Percentiles rank a stretch among this genome's conserved stretches.
Conservation (phyloP, 2,113 vertebrate species). For the Sorex fumeus region DNA sequence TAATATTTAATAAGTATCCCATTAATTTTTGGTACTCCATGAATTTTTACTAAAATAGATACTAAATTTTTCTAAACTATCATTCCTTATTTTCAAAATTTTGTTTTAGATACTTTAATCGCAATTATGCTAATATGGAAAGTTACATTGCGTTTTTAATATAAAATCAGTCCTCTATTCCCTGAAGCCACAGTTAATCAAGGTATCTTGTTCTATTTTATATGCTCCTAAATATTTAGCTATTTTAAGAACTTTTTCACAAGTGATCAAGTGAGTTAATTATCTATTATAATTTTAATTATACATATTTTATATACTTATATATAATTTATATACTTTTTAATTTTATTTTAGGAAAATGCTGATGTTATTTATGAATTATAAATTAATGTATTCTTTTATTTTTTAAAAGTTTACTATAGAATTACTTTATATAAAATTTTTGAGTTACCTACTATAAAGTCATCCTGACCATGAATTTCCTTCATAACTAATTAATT, state of each 20-base stretch:
- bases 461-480: no score
- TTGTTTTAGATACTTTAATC: background rate
- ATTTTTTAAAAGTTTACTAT: background rate
- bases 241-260: background rate
- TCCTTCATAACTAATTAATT: no score
- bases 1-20: background rate
- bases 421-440: background rate
- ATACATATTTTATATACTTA: no score
- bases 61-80: background rate
- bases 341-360: background rate
- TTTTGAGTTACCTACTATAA: no score
- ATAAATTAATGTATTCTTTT: no score
- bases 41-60: background rate
- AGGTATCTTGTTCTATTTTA: background rate
- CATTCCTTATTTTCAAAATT: background rate
- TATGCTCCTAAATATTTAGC: background rate
- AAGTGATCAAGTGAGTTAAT: background rate
- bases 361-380: background rate
- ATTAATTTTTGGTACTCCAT: background rate
- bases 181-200: background rate
- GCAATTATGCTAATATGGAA: background rate
- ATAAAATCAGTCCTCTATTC: background rate
- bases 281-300: no score
- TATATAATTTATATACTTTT: no score
- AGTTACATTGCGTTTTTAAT: background rate